Evolutionary conservation across 2,797 vertebrate genomes (phyloP).

Genomic region (Girardinus metallicus): DNA sequence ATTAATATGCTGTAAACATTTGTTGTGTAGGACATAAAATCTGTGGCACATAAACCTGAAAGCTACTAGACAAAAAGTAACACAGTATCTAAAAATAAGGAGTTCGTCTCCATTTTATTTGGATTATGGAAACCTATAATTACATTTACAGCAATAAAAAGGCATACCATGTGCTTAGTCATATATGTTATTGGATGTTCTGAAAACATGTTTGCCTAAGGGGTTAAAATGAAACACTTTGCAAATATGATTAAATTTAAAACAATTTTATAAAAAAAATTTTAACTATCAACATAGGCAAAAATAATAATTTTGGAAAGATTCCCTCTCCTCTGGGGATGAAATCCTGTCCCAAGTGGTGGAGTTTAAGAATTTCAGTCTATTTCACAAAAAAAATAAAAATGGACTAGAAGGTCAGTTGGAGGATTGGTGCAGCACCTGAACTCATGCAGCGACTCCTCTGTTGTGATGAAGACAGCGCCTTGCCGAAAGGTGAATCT

Average conservation of each 20-base stretch:
- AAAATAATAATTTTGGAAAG: background rate
- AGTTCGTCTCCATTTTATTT: background rate
- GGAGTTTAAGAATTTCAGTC: background rate
- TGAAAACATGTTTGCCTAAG: background rate
- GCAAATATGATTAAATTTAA: background rate
- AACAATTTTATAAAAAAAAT: background rate
- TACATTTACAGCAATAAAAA: background rate
- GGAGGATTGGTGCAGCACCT: background rate
- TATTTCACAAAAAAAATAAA: background rate
- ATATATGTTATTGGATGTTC: background rate
- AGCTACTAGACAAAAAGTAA: background rate
- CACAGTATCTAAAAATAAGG: background rate
- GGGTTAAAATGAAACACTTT: background rate
- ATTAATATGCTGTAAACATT: conserved; percentile 2
- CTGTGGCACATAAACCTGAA: background rate
- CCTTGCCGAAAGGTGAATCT: background rate
- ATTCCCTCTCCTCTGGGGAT: background rate
- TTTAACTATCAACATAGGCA: background rate
- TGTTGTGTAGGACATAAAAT: background rate
- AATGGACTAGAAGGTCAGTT: background rate
- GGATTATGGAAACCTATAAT: background rate
- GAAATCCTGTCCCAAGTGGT: background rate
- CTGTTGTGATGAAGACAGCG: background rate
- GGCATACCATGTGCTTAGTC: background rate
- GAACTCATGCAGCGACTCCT: background rate